These are phyloP conservation scores for Peromyscus melanophrys DNA, from an alignment of 2,797 vertebrate species.

Conservation along the genomic window DNA sequence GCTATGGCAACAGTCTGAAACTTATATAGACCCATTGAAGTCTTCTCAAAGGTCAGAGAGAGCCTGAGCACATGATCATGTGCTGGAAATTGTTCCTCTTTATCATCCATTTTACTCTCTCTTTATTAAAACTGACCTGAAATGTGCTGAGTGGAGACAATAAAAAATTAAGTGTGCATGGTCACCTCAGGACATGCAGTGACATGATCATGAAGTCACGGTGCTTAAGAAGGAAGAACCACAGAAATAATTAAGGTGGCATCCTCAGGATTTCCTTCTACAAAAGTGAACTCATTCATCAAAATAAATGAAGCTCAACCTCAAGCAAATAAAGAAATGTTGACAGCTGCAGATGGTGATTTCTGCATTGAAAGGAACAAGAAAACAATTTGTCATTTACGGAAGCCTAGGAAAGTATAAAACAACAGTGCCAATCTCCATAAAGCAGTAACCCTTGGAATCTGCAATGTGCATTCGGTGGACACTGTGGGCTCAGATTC, in stretches of 20 bases:
- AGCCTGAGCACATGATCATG: neutral
- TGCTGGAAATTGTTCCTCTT: neutral
- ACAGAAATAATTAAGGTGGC: neutral
- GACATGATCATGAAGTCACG: neutral
- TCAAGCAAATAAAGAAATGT: constrained; percentile 25
- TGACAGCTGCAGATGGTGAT: constrained; percentile 30
- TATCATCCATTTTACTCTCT: neutral
- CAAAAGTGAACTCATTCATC: constrained; percentile 46
- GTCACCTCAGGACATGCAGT: neutral
- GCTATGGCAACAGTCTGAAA: neutral
- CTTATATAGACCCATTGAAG: neutral
- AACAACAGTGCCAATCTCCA: neutral
- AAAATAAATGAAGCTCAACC: neutral
- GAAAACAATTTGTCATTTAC: neutral
- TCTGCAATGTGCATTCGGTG: neutral
- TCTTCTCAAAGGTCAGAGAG: neutral
- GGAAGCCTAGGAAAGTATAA: neutral
- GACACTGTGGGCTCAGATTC: neutral
- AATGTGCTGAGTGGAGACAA: neutral
- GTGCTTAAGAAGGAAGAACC: neutral
- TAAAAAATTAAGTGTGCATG: neutral
- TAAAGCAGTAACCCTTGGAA: neutral
- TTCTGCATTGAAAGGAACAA: neutral
- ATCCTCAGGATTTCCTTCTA: neutral
- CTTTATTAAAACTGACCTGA: neutral